Evolutionary conservation across 2,113 vertebrate species (phyloP).

Genomic region (Ceyx margarethae): DNA sequence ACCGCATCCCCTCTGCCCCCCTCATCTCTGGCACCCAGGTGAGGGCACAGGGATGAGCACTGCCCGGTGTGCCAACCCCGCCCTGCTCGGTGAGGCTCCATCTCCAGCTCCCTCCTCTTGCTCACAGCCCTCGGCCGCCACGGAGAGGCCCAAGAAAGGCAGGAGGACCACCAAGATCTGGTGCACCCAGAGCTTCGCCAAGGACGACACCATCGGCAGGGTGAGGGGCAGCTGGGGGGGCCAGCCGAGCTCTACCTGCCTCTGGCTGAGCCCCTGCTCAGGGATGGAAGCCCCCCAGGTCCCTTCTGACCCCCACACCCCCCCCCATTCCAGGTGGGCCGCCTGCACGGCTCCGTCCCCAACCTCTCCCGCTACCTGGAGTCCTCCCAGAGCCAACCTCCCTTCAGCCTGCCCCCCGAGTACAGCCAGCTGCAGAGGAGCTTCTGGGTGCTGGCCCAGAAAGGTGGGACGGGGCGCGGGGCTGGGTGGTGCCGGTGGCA

Average conservation of each 20-base stretch:
- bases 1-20: conserved; percentile 79
- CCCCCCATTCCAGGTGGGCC: not conserved
- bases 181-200: conserved; percentile 87
- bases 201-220: conserved; percentile 83
- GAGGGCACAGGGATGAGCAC: not conserved
- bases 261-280: fast-evolving
- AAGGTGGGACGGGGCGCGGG: conserved; percentile 63
- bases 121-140: not conserved
- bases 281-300: not conserved
- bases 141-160: conserved; percentile 88
- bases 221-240: conserved; percentile 53
- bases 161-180: conserved; percentile 75
- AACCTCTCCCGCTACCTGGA: conserved; percentile 89
- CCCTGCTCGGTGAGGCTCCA: fast-evolving
- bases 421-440: conserved; percentile 87
- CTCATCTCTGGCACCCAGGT: conserved; percentile 82
- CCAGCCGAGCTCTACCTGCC: not conserved
- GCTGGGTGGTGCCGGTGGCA: fast-evolving
- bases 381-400: conserved; percentile 80
- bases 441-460: conserved; percentile 84
- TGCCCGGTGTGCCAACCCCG: not conserved
- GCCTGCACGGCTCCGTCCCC: conserved; percentile 81
- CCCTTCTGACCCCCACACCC: not conserved
- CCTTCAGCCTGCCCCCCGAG: conserved; percentile 78
- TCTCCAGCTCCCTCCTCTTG: not conserved